These are phyloP conservation scores for Merops nubicus DNA, from an alignment of 2,113 vertebrate genomes.

Conservation along the genomic window DNA sequence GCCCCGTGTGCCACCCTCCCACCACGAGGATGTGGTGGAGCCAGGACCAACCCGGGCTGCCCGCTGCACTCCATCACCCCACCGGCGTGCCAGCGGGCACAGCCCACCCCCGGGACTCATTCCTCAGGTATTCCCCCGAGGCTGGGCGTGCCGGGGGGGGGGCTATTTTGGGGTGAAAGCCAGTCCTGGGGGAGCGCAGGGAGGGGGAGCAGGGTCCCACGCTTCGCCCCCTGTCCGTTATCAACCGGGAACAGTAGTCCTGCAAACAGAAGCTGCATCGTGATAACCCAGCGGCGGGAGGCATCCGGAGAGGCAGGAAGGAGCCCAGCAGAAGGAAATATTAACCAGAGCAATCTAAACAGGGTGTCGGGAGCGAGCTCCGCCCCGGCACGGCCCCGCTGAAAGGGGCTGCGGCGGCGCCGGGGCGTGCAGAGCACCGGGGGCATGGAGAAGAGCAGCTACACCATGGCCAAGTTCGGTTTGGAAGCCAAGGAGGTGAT, in stretches of 20 bases:
- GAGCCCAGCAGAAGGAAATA: slow-evolving; percentile 73
- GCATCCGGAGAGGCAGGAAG: slow-evolving; percentile 79
- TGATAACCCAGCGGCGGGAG: slow-evolving; percentile 46
- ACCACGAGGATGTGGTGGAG: fast-evolving
- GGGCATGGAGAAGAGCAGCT: slow-evolving; percentile 83
- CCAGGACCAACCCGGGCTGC: neutral
- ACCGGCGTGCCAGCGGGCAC: fast-evolving
- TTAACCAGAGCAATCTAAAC: slow-evolving; percentile 70
- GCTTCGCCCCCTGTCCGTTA: neutral
- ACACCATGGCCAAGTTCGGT: slow-evolving; percentile 78
- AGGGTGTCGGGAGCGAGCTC: neutral
- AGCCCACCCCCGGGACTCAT: neutral
- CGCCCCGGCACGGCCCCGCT: neutral
- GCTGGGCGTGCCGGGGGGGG: fast-evolving
- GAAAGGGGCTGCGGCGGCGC: neutral
- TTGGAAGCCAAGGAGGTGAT: slow-evolving; percentile 71
- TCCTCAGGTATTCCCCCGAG: neutral
- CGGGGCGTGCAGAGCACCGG: neutral
- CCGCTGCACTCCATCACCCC: neutral
- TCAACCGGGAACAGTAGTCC: neutral
- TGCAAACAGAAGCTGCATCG: slow-evolving; percentile 32
- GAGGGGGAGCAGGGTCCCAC: neutral
- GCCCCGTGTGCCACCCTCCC: neutral
- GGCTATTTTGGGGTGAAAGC: neutral
- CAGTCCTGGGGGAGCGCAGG: fast-evolving